Conservation (phyloP, 2,888 invertebrate genomes). For the Parelbella ahira region DNA sequence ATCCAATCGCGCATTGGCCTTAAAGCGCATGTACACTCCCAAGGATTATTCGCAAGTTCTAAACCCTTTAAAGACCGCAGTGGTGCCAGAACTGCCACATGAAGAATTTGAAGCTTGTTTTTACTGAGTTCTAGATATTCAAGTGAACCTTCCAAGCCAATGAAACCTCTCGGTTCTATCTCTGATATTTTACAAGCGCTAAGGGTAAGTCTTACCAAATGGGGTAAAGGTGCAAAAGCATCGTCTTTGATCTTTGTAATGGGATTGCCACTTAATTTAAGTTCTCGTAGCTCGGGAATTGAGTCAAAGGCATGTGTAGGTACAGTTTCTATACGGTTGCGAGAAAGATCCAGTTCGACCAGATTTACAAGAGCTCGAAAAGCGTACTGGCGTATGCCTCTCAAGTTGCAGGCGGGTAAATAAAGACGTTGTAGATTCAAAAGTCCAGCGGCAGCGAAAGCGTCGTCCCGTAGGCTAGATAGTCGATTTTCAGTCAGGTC, state of each 20-base stretch:
- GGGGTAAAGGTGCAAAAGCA: constrained; percentile 83
- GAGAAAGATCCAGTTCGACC: constrained; percentile 89
- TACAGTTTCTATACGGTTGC: constrained; percentile 84
- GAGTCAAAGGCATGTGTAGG: constrained; percentile 87
- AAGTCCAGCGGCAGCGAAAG: constrained; percentile 87
- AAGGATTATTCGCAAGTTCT: constrained; percentile 88
- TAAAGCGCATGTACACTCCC: constrained; percentile 90
- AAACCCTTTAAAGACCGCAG: constrained; percentile 86
- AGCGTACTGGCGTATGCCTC: constrained; percentile 85
- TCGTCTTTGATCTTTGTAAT: constrained; percentile 85
- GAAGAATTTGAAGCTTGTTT: constrained; percentile 85
- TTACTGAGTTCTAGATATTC: constrained; percentile 89
- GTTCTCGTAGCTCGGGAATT: constrained; percentile 86
- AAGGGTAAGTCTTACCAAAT: constrained; percentile 86
- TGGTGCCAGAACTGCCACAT: constrained; percentile 84
- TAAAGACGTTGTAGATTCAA: constrained; percentile 90
- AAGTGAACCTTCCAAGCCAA: constrained; percentile 85
- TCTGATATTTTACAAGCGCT: constrained; percentile 85
- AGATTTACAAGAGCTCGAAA: constrained; percentile 89
- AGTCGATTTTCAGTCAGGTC: constrained; percentile 89
- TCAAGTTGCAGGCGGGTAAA: constrained; percentile 85
- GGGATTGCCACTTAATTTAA: constrained; percentile 87
- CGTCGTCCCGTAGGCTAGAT: constrained; percentile 83
- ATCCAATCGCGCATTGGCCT: constrained; percentile 90
- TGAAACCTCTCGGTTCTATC: constrained; percentile 86